Percentiles rank a stretch among this genome's conserved stretches.
Conservation (phyloP, 1,140 invertebrate species). For the Bacillus rossius region DNA sequence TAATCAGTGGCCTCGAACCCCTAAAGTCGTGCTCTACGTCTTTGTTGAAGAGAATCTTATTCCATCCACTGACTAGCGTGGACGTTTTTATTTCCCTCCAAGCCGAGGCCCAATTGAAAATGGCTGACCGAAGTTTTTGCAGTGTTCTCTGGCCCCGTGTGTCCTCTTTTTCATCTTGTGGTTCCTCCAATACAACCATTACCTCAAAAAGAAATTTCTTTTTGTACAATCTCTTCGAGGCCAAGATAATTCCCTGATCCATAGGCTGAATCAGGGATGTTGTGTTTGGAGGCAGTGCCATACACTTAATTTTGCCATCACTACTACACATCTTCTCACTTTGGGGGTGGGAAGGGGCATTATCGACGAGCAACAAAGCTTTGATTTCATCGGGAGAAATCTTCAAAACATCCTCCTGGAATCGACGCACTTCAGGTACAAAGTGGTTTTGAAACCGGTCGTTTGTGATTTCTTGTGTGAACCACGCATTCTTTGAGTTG, state of each 20-base stretch:
- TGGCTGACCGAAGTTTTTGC: neutral
- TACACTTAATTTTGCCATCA: neutral
- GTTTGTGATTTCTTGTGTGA: too few species aligned
- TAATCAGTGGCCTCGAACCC: too few species aligned
- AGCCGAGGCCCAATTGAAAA: neutral
- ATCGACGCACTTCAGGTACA: too few species aligned
- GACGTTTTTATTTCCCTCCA: neutral
- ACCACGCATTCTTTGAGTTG: too few species aligned
- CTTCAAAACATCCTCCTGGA: too few species aligned
- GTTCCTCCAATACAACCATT: neutral
- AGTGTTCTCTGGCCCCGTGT: neutral
- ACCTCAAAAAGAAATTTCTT: neutral
- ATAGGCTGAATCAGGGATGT: neutral
- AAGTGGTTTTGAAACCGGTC: too few species aligned
- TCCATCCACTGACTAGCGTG: neutral
- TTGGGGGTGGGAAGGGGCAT: neutral
- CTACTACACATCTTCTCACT: neutral
- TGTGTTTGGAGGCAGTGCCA: neutral
- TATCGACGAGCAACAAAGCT: too few species aligned
- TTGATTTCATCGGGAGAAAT: too few species aligned
- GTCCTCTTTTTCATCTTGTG: neutral
- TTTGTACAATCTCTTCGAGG: neutral
- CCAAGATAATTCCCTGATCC: neutral
- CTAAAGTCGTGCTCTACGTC: too few species aligned
- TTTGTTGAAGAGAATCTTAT: neutral